Base-by-base conservation (phyloP, 2,797 vertebrate species). In the Graptemys geographica region DNA sequence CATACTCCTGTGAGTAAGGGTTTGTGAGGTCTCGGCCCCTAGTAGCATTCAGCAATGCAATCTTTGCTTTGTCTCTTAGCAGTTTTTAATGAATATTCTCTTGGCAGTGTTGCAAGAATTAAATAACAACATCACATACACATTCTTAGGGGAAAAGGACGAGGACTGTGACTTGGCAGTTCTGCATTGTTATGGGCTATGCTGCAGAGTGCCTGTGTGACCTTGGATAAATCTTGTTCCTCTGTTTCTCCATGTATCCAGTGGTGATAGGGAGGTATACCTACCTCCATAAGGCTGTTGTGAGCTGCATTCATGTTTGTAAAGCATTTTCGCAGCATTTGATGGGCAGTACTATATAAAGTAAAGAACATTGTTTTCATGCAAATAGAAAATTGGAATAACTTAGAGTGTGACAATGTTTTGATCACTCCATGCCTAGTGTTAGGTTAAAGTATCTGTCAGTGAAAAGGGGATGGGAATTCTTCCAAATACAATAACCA, bases 381-480 rank as follows among this genome's bases (percentile, higher is more conserved):
- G 72, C 23, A 53, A 95, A 31, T 74, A 23, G 53, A 85, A 90
- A 27, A 9, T 6, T 80, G 84, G 12, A 84, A 41, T 86, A 72
- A 79, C 86, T 81, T 83, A 0, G 53, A 8, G 0, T 10, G 41
- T 80, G 3, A 5, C 62, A 0, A 15, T 0, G 33, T 86, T 80
- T 31, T 9, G 18, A 56, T 41, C 79, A 53, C 18, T 44, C 0
- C 62, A 31, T 27, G 49, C 47, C 33, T 12, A 57, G 8, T 51
- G 3, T 37, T 57, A 52, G 18, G 13, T 44, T 27, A 33, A 53
- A 53, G 53, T 28, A 11, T 10, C 4, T 37, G 8, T 44, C 69
- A 19, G 65, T 44, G 65, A 47, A 81, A 47, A 59, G 59, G 13
- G 31, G 53, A 62, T 47, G 28, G n/a, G 57, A 59, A 41, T 44